phyloP scores from a whole-genome alignment of 2,888 invertebrate species.

The Drosophila gaucha region DNA sequence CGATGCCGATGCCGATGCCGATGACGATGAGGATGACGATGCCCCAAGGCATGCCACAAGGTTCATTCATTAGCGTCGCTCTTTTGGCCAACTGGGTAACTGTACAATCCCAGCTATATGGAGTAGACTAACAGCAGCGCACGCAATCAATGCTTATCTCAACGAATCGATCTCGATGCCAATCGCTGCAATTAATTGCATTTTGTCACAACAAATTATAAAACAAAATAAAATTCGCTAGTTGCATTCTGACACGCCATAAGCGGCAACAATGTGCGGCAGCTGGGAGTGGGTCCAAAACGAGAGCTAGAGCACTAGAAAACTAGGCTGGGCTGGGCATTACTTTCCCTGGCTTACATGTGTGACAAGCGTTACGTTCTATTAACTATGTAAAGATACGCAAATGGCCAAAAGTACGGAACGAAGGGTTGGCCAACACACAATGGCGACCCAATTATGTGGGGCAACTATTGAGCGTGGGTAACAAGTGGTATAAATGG shows the following conservation, averaged over 20 bases:
- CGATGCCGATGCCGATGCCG: slow-evolving; percentile 7
- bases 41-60: slow-evolving; percentile 30
- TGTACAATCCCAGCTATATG: slow-evolving; percentile 22
- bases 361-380: slow-evolving; percentile 76
- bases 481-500: slow-evolving; percentile 27
- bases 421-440: slow-evolving; percentile 47
- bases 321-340: slow-evolving; percentile 6
- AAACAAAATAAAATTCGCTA: slow-evolving; percentile 36
- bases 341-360: slow-evolving; percentile 30
- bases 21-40: slow-evolving; percentile 23
- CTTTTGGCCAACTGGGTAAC: slow-evolving; percentile 25
- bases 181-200: slow-evolving; percentile 70
- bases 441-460: slow-evolving; percentile 49
- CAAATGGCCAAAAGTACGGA: slow-evolving; percentile 33
- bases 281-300: slow-evolving; percentile 28
- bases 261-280: slow-evolving; percentile 33
- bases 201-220: slow-evolving; percentile 71
- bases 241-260: slow-evolving; percentile 69
- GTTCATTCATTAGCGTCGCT: slow-evolving; percentile 50
- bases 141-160: slow-evolving; percentile 52
- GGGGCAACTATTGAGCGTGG: slow-evolving; percentile 27
- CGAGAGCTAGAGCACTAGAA: slow-evolving; percentile 1
- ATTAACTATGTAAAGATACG: slow-evolving; percentile 68
- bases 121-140: slow-evolving; percentile 9
- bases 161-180: slow-evolving; percentile 27